phyloP scores from a whole-genome alignment of 2,113 vertebrate genomes.

The Austrofundulus limnaeus region DNA sequence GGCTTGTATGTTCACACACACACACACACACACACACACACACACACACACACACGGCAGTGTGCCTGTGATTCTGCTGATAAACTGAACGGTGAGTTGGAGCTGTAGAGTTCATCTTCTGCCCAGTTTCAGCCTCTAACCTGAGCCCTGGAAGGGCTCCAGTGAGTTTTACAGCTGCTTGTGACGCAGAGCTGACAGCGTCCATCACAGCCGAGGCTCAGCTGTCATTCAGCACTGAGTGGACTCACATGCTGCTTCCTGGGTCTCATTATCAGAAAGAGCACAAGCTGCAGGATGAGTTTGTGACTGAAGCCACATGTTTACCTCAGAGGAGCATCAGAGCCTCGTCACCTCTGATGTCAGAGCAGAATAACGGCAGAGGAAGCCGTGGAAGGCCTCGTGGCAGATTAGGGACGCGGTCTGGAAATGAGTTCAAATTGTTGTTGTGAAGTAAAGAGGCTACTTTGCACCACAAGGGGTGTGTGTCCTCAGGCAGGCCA shows the following conservation, averaged over 20 bases:
- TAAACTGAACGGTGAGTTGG: conserved; percentile 73
- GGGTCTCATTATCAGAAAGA: conserved; percentile 34
- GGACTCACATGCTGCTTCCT: conserved; percentile 4
- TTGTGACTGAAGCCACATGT: conserved; percentile 76
- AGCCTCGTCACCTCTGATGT: conserved; percentile 86
- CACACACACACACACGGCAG: conserved; percentile 46
- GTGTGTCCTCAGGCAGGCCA: conserved; percentile 82
- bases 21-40: conserved; percentile 60
- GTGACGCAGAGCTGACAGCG: conserved; percentile 66
- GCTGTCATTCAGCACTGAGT: conserved; percentile 19
- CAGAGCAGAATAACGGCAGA: conserved; percentile 75
- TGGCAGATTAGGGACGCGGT: conserved; percentile 93
- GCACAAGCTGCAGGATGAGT: conserved; percentile 8
- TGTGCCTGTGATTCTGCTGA: conserved; percentile 70
- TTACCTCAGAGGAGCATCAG: conserved; percentile 78
- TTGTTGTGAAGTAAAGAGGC: conserved; percentile 89
- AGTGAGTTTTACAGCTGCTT: conserved; percentile 66
- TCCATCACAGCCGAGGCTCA: conserved; percentile 36
- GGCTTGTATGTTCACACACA: conserved; percentile 65
- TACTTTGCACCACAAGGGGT: conserved; percentile 92
- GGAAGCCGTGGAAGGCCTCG: conserved; percentile 83
- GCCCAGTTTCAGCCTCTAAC: conserved; percentile 69
- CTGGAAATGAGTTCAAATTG: conserved; percentile 94
- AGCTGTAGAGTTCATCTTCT: conserved; percentile 77
- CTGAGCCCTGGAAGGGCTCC: conserved; percentile 71